Percentiles rank a stretch among this genome's conserved stretches.
These are phyloP conservation scores for Sylvietta virens DNA, from an alignment of 2,113 vertebrate genomes.

Conservation along the genomic window DNA sequence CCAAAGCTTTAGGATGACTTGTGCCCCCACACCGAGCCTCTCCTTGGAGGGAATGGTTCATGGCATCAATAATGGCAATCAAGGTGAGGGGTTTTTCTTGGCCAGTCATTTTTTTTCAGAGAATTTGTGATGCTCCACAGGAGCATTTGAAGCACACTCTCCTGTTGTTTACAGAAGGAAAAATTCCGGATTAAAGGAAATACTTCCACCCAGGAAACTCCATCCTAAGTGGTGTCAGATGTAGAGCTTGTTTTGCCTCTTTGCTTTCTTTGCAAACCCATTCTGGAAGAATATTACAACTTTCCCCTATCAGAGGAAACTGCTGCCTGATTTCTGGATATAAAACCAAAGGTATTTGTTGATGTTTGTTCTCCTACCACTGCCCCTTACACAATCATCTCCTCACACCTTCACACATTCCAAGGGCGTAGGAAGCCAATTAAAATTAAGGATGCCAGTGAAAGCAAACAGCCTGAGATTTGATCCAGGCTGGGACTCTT, in stretches of 20 bases:
- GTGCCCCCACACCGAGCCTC: neutral
- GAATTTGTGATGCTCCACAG: neutral
- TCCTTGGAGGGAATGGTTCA: neutral
- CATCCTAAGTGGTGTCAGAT: neutral
- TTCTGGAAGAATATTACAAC: neutral
- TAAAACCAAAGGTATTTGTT: neutral
- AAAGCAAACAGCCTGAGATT: neutral
- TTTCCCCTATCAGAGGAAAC: neutral
- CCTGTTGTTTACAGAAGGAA: neutral
- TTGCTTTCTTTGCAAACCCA: neutral
- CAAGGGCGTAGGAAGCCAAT: neutral
- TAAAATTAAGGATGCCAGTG: neutral
- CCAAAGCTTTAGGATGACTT: neutral
- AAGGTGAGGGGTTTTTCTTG: neutral
- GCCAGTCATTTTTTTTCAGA: neutral
- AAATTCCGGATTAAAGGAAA: neutral
- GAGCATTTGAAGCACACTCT: neutral
- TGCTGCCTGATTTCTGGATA: neutral
- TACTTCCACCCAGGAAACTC: neutral
- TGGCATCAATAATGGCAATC: neutral
- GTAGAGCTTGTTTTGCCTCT: neutral
- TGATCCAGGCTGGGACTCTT: neutral
- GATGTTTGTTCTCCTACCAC: neutral
- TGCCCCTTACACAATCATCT: neutral
- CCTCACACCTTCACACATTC: neutral